phyloP scores from a whole-genome alignment of 2,113 vertebrate species.

The Cochlearius cochlearius region DNA sequence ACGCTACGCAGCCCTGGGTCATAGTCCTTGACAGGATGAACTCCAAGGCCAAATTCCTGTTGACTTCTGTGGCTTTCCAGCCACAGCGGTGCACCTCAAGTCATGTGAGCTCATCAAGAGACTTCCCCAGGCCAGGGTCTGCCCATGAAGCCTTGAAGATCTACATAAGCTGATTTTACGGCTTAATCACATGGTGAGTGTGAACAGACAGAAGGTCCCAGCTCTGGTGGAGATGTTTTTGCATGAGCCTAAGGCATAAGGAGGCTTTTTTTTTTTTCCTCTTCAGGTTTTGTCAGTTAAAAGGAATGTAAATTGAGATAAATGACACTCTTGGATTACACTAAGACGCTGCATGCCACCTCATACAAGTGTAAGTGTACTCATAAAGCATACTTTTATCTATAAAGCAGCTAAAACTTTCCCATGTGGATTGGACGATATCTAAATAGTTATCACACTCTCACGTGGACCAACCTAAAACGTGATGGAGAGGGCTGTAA shows the following conservation, averaged over 20 bases:
- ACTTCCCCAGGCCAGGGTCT: not conserved
- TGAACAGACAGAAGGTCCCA: not conserved
- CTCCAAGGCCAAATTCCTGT: not conserved
- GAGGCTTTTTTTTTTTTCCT: not conserved
- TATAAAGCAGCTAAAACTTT: not conserved
- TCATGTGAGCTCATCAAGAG: not conserved
- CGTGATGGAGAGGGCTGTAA: not conserved
- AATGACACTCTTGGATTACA: not conserved
- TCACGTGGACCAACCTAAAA: not conserved
- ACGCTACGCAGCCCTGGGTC: not conserved
- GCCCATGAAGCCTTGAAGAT: not conserved
- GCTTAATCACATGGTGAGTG: not conserved
- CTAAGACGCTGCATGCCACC: not conserved
- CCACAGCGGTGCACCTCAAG: not conserved
- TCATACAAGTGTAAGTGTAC: not conserved
- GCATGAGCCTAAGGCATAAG: not conserved
- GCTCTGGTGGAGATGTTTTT: not conserved
- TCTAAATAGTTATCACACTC: not conserved
- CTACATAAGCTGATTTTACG: not conserved
- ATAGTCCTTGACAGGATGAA: accelerated
- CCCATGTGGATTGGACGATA: accelerated
- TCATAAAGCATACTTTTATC: not conserved
- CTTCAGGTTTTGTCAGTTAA: not conserved
- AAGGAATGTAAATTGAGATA: not conserved
- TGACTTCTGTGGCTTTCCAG: not conserved